Evolutionary conservation across 2,888 invertebrate species (phyloP).

Genomic region (Odiellus spinosus): DNA sequence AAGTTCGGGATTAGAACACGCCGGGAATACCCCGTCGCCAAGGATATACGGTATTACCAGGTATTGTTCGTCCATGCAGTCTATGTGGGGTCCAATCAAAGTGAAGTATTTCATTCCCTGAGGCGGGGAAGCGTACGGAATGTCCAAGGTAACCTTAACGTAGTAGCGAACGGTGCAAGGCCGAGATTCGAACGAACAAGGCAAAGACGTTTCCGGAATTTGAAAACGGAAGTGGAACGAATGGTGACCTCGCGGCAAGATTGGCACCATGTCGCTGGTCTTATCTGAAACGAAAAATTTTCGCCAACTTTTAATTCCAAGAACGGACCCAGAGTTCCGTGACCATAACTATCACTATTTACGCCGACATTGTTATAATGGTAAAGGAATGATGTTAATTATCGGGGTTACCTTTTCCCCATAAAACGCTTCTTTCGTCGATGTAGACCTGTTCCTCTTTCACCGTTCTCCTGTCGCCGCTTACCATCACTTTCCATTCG

Average conservation of each 20-base stretch:
- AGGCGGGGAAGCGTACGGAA: conserved; percentile 59
- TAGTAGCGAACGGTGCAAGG: conserved; percentile 56
- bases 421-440: conserved; percentile 51
- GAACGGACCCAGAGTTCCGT: no score
- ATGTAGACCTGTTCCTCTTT: conserved; percentile 61
- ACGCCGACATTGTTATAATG: background rate
- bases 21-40: no score
- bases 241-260: conserved; percentile 52
- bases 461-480: conserved; percentile 52
- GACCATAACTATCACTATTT: background rate
- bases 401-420: conserved; percentile 47
- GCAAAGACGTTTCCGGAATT: conserved; percentile 52
- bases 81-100: conserved; percentile 57
- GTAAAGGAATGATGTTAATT: background rate
- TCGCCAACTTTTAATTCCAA: no score
- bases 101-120: conserved; percentile 66
- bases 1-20: background rate
- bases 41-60: no score
- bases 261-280: conserved; percentile 44
- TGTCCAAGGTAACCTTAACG: conserved; percentile 52
- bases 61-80: conserved; percentile 63
- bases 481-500: conserved; percentile 57
- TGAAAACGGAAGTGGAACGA: conserved; percentile 52
- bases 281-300: conserved; percentile 32
- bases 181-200: conserved; percentile 59